These are phyloP conservation scores for Dasypolia templi DNA, from an alignment of 2,888 invertebrate species.

Conservation along the genomic window DNA sequence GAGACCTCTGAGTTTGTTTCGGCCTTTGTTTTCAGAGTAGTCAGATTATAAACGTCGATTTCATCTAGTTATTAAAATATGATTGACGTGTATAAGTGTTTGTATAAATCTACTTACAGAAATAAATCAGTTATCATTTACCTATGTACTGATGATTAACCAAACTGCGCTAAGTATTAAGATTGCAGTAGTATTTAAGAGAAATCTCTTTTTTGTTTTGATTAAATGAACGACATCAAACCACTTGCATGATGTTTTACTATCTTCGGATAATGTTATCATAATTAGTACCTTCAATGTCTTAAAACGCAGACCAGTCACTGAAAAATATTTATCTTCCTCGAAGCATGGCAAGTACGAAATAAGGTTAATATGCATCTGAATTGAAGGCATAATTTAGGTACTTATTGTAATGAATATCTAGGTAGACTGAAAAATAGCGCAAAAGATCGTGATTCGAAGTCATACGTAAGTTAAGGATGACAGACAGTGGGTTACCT, in stretches of 20 bases:
- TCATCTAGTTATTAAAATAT: too few relatives aligned
- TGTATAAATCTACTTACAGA: too few relatives aligned
- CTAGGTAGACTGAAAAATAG: neutral
- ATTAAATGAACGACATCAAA: neutral
- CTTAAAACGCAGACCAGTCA: conserved; percentile 3
- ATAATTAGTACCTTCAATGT: conserved; percentile 7
- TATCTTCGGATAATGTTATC: conserved; percentile 17
- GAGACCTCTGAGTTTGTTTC: too few relatives aligned
- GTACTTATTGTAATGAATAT: too few relatives aligned
- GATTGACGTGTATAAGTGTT: too few relatives aligned
- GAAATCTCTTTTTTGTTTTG: conserved; percentile 15
- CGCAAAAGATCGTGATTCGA: neutral
- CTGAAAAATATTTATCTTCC: conserved; percentile 4
- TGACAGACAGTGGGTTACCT: too few relatives aligned
- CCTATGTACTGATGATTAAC: neutral
- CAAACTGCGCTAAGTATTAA: neutral
- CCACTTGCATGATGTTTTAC: conserved; percentile 20
- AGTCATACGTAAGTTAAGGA: neutral
- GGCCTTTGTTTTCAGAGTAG: too few relatives aligned
- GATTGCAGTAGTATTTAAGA: neutral
- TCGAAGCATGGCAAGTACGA: neutral
- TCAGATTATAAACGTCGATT: too few relatives aligned
- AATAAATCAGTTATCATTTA: too few relatives aligned
- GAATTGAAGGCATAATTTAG: neutral
- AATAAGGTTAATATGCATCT: neutral